phyloP scores from a whole-genome alignment of 2,888 invertebrate species.

The Drosophila mercatorum region DNA sequence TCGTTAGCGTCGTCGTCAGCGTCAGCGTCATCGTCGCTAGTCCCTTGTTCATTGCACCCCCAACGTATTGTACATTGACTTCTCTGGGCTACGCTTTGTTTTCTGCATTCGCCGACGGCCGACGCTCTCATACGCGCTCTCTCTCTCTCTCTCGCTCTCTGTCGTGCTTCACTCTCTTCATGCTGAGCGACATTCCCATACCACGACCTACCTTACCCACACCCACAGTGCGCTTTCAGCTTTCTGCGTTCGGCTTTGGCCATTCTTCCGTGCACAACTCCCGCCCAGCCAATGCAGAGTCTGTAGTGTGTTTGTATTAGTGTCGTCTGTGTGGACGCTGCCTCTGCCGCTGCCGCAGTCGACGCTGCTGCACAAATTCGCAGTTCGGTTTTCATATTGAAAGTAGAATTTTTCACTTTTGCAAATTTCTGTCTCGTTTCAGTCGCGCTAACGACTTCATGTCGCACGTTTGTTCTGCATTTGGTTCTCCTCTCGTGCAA shows the following conservation, averaged over 20 bases:
- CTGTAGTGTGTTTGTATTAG: constrained; percentile 13
- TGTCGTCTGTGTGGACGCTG: constrained; percentile 11
- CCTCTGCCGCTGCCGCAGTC: constrained; percentile 25
- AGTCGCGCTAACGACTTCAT: constrained; percentile 83
- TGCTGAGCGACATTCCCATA: constrained; percentile 67
- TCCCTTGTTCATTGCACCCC: constrained; percentile 75
- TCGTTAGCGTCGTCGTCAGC: constrained; percentile 3
- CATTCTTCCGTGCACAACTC: constrained; percentile 72
- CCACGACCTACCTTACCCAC: constrained; percentile 85
- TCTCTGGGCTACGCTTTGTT: constrained; percentile 80
- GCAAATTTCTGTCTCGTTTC: constrained; percentile 75
- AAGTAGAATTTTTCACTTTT: constrained; percentile 82
- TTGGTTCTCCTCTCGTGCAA: constrained; percentile 30
- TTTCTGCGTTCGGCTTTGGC: constrained; percentile 50
- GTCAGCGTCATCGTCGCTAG: constrained; percentile 23
- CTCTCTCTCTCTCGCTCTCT: constrained; percentile 1
- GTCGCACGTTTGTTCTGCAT: constrained; percentile 77
- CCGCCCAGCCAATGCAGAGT: constrained; percentile 39
- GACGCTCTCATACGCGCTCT: constrained; percentile 13
- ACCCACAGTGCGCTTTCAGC: constrained; percentile 82
- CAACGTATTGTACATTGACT: constrained; percentile 81
- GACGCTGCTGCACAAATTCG: constrained; percentile 54
- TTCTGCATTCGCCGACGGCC: constrained; percentile 67
- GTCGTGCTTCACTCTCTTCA: constrained; percentile 26
- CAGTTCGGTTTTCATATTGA: constrained; percentile 75